phyloP scores from a whole-genome alignment of 1,140 invertebrate genomes.

The Orchestia grillus region DNA sequence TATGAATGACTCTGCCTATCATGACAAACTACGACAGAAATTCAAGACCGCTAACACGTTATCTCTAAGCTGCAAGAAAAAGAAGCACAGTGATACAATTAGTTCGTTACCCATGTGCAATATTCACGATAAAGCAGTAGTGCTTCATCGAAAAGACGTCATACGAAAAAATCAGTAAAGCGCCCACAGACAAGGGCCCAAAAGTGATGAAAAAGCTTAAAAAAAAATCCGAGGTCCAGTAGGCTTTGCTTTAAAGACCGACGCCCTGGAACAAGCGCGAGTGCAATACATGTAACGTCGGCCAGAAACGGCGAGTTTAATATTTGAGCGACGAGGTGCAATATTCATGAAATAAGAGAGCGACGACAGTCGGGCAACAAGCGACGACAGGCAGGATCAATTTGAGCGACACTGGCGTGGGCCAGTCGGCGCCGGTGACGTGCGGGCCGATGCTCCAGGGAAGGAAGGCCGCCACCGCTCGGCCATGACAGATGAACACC shows the following conservation, averaged over 20 bases:
- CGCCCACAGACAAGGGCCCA: not conserved
- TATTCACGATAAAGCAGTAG: not conserved
- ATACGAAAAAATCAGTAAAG: not conserved
- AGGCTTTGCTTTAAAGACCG: not conserved
- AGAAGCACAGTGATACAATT: too few relatives aligned
- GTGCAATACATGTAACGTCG: not conserved
- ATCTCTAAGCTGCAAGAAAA: too few relatives aligned
- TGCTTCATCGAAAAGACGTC: not conserved
- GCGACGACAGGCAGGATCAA: slow-evolving; percentile 31
- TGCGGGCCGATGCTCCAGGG: not conserved
- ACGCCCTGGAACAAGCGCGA: not conserved
- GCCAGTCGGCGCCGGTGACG: not conserved
- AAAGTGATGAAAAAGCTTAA: not conserved
- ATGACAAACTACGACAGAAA: too few relatives aligned
- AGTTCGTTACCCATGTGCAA: not conserved
- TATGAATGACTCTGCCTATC: too few relatives aligned
- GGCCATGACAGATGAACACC: not conserved
- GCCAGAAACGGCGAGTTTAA: not conserved
- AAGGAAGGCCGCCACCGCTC: not conserved
- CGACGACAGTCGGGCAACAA: not conserved
- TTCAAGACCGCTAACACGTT: too few relatives aligned
- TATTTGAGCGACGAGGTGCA: not conserved
- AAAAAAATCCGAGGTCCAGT: not conserved
- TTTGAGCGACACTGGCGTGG: slow-evolving; percentile 44
- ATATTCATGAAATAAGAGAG: slow-evolving; percentile 1